phyloP scores from a whole-genome alignment of 1,140 invertebrate genomes.

The Pseudomyrmex gracilis region DNA sequence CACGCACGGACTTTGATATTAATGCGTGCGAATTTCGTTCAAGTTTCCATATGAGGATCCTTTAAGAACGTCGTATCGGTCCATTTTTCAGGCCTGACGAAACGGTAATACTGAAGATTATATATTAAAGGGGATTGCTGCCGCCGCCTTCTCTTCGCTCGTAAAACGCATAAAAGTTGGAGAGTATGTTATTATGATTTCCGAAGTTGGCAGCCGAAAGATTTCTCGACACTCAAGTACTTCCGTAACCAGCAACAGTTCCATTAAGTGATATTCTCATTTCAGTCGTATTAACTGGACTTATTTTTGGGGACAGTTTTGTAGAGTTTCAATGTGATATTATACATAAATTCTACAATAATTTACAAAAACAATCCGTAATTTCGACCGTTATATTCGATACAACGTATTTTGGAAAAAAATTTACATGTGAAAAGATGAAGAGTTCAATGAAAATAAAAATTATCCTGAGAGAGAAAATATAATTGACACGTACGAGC shows the following conservation, averaged over 20 bases:
- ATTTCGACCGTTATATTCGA: not conserved
- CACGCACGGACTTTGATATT: constrained; percentile 23
- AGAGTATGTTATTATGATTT: constrained; percentile 59
- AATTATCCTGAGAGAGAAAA: not conserved
- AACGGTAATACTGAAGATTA: constrained; percentile 59
- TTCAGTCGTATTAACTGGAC: constrained; percentile 15
- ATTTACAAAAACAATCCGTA: constrained; percentile 1
- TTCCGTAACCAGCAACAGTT: constrained; percentile 29
- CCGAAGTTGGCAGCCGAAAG: constrained; percentile 27
- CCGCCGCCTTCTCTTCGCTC: constrained; percentile 50
- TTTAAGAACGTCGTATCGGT: constrained; percentile 28
- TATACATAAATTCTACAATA: constrained; percentile 21
- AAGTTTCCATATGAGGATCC: constrained; percentile 53
- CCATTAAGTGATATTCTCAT: constrained; percentile 44
- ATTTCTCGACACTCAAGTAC: constrained; percentile 38
- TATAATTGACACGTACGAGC: too few species aligned
- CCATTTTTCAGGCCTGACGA: constrained; percentile 48
- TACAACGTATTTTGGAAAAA: constrained; percentile 5
- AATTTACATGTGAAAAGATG: not conserved
- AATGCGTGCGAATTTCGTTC: constrained; percentile 44
- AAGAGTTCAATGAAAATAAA: not conserved
- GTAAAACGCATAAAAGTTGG: constrained; percentile 55
- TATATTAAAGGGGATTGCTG: constrained; percentile 54
- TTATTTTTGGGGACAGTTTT: not conserved
- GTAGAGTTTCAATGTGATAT: not conserved